A percentile compares a stretch with the other conserved stretches of the same genome.
These are phyloP conservation scores for Takifugu flavidus DNA, from an alignment of 2,113 vertebrate genomes.

Conservation along the genomic window DNA sequence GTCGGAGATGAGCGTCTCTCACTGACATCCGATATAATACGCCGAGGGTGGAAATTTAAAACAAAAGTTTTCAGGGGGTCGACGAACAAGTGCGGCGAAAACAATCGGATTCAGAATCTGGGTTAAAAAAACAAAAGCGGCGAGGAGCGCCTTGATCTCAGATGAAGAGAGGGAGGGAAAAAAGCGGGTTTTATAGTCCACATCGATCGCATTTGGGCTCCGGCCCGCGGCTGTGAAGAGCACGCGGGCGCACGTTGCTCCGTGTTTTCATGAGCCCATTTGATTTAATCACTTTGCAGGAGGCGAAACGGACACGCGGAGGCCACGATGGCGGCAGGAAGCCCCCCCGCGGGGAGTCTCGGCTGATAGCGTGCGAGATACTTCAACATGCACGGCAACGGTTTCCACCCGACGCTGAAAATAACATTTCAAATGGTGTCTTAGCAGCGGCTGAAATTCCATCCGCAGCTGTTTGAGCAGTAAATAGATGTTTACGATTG, in stretches of 20 bases:
- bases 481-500: slow-evolving; percentile 27
- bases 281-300: slow-evolving; percentile 72
- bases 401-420: not conserved
- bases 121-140: slow-evolving; percentile 16
- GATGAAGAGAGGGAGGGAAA: slow-evolving; percentile 41
- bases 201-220: slow-evolving; percentile 65
- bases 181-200: slow-evolving; percentile 66
- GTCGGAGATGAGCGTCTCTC: slow-evolving; percentile 23
- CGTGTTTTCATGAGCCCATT: slow-evolving; percentile 37
- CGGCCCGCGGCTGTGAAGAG: slow-evolving; percentile 48
- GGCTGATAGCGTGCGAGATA: slow-evolving; percentile 20
- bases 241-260: slow-evolving; percentile 37
- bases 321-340: slow-evolving; percentile 40
- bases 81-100: not conserved
- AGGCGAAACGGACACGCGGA: slow-evolving; percentile 54
- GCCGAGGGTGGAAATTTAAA: slow-evolving; percentile 22
- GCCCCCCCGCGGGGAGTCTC: slow-evolving; percentile 31
- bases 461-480: not conserved
- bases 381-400: not conserved
- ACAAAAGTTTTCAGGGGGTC: slow-evolving; percentile 29
- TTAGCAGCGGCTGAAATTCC: slow-evolving; percentile 9
- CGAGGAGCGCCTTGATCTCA: slow-evolving; percentile 32
- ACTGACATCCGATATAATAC: slow-evolving; percentile 51
- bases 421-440: slow-evolving; percentile 11
- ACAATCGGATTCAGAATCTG: slow-evolving; percentile 4